Evolutionary conservation across 2,113 vertebrate genomes (phyloP), one percentile per base, ranked within the genome.

Genomic region (Oncorhynchus mykiss): DNA sequence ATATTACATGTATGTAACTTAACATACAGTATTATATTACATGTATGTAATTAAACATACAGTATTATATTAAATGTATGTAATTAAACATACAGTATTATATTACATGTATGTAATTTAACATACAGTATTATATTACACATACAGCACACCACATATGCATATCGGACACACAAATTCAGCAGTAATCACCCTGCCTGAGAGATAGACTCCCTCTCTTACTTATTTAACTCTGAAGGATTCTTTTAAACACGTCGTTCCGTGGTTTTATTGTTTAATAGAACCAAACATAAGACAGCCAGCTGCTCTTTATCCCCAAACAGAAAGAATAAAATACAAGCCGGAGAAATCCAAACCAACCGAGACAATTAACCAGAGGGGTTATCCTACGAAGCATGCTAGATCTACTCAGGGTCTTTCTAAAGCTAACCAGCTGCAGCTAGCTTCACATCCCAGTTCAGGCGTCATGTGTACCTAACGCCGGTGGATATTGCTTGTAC

Each of bases 1-100:
- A 70, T 51, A 71, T 81, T 79, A 87, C 78, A 76, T 51, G 86
- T 88, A 85, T 71, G 57, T 64, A 7, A 48, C 2, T 64, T 1
- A 70, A 49, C 67, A 70, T 48, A 70, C 20, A 20, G 45, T 85
- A 91, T 94, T 51, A 93, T 94, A 93, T 88, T 80, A 87, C 80
- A 87, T 72, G 85, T 88, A 79, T 60, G 69, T 76, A 76, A 77
- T 71, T 79, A 85, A 67, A 76, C 72, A 78, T 22, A 77, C 24
- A 75, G 31, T 75, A 70, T 34, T 27, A 31, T 31, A 34, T 34
- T 34, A 34, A 5, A 34, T 34, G 31, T 34, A 34, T 34, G 31
- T 34, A 34, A 34, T 1, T 1, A 1, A 34, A 34, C 31, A 34
- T 34, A 34, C 31, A 6, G 5, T 34, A 34, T 34, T 7, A 34